Base-by-base conservation (phyloP, 2,888 invertebrate genomes). In the Rhingia campestris region DNA sequence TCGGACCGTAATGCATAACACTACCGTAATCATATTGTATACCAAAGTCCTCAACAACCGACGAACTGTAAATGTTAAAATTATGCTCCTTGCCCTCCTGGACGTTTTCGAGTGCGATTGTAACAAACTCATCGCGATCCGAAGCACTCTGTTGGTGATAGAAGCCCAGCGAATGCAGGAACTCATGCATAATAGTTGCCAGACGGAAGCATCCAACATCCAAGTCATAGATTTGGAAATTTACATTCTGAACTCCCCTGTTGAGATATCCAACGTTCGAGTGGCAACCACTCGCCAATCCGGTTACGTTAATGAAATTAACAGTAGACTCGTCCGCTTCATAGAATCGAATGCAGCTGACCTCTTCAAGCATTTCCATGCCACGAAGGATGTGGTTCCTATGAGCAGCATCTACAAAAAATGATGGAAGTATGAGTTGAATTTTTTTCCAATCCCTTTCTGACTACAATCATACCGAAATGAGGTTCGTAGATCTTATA, bases 141-240 rank as follows among this genome's bases (percentile, higher is more conserved):
- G 93, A 93, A 0, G 96, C 93, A 88, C 95, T 96, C 89, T 96
- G 96, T 88, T 96, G 96, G 88, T 96, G 96, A 89, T 95, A 93
- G 90, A 96, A 96, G 0, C 96, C 96, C 5, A 95, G 88, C 0
- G 95, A 95, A 87, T 97, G 96, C 89, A 96, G 93, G 74, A 96
- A 91, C 89, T 97, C 96, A 87, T 96, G 96, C 3, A 95, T 91
- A 0, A 95, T 93, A 0, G 96, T 96, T 3, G 89, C 91, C 49
- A 89, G 61, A 2, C 89, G 88, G 86, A 90, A 91, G 51, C 91
- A 91, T 0, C 91, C 91, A 1, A 12, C 10, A 9, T 89, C 89
- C 10, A 90, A 35, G 0, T 75, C 67, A 75, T 89, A 87, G 0
- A 87, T 79, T 58, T 88, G 86, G 3, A 91, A 86, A 79, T 91